phyloP scores from a whole-genome alignment of 2,113 vertebrate species.

The Microcebus jonahi region DNA sequence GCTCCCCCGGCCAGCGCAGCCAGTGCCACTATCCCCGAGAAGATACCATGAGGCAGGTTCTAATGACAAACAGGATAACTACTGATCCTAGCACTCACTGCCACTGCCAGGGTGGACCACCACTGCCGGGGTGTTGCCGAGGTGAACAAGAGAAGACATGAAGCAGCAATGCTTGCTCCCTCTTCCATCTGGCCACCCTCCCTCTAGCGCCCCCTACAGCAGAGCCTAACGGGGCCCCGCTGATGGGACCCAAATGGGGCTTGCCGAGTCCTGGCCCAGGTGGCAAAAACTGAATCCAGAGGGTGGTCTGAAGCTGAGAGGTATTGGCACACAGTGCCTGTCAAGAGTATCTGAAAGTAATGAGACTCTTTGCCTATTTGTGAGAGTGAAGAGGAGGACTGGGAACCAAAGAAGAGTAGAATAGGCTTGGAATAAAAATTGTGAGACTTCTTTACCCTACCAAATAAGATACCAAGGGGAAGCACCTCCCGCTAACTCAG shows the following conservation, averaged over 20 bases:
- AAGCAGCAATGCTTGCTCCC: background rate
- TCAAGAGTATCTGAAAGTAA: background rate
- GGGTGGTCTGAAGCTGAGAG: background rate
- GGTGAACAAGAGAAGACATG: background rate
- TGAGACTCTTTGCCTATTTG: background rate
- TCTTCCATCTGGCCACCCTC: background rate
- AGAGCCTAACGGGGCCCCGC: background rate
- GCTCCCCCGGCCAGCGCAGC: rapidly evolving
- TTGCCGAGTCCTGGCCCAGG: background rate
- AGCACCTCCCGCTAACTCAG: background rate
- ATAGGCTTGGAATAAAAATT: background rate
- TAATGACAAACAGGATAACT: background rate
- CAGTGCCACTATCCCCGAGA: background rate
- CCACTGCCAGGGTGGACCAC: background rate
- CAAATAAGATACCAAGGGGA: background rate
- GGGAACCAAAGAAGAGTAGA: background rate
- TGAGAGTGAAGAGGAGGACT: background rate
- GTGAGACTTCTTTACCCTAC: background rate
- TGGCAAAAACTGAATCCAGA: background rate
- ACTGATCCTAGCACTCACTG: background rate
- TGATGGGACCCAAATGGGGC: background rate
- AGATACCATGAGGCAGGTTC: background rate
- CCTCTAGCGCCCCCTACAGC: background rate
- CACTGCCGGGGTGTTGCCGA: background rate
- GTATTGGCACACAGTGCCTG: background rate